Evolutionary conservation across 2,888 invertebrate genomes (phyloP).

Genomic region (Cerastis leucographa): DNA sequence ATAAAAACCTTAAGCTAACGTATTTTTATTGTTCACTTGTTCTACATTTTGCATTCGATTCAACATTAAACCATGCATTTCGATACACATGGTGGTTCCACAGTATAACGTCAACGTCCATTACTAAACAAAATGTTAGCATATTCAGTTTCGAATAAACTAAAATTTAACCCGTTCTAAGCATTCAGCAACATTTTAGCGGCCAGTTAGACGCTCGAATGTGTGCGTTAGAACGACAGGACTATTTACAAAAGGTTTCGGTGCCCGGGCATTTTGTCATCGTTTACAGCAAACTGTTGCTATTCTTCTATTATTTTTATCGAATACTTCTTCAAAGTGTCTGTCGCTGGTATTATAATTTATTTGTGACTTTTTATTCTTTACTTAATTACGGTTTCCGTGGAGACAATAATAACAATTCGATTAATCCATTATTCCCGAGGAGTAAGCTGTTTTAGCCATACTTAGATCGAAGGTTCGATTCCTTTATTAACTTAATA

Average conservation of each 20-base stretch:
- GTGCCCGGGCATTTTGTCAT: conserved; percentile 66
- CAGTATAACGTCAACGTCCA: neutral
- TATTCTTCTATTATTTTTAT: conserved; percentile 1
- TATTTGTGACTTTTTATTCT: conserved; percentile 1
- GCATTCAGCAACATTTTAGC: conserved; percentile 63
- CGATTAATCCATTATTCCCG: neutral
- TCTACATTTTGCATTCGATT: neutral
- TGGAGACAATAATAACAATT: neutral
- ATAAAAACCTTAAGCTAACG: neutral
- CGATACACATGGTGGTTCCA: neutral
- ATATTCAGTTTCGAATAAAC: neutral
- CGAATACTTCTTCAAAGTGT: conserved; percentile 17
- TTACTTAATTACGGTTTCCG: neutral
- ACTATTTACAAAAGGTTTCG: conserved; percentile 65
- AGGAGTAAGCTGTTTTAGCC: neutral
- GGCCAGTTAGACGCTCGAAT: conserved; percentile 52
- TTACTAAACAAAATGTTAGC: neutral
- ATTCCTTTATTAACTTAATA: conserved; percentile 22
- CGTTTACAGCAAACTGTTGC: conserved; percentile 51
- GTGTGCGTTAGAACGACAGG: conserved; percentile 59
- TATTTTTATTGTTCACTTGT: neutral
- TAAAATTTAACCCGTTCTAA: conserved; percentile 34
- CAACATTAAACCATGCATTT: neutral
- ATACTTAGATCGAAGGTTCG: conserved; percentile 11
- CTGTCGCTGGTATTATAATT: conserved; percentile 25